Conservation (phyloP, 2,797 vertebrate genomes). For the Acipenser transmontanus region DNA sequence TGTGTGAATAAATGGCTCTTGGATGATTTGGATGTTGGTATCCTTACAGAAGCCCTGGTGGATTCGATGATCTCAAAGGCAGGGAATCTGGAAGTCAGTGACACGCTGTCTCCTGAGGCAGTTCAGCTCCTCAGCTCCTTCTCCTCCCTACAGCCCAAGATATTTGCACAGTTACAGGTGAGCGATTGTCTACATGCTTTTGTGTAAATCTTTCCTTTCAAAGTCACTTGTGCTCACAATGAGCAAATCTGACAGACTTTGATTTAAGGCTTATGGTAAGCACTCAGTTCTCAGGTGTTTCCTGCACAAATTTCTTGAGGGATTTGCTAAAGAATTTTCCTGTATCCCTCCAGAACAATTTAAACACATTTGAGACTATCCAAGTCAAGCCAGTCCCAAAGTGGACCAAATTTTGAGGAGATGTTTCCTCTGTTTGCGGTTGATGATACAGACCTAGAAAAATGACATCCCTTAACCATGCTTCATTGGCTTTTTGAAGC, state of each 20-base stretch:
- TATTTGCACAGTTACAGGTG: constrained; percentile 73
- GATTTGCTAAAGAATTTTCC: no score
- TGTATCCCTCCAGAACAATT: no score
- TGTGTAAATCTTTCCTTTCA: constrained; percentile 15
- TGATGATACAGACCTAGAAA: no score
- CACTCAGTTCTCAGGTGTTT: background rate
- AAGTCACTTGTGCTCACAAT: constrained; percentile 24
- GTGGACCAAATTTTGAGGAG: no score
- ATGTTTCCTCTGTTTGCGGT: background rate
- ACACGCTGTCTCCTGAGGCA: constrained; percentile 52
- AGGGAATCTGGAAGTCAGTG: constrained; percentile 25
- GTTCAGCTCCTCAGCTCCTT: constrained; percentile 61
- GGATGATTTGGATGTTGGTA: no score
- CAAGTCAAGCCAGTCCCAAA: no score
- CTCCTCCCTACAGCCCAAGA: constrained; percentile 66
- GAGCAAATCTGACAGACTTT: background rate
- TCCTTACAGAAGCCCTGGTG: no score
- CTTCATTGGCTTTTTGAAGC: no score
- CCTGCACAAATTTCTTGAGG: background rate
- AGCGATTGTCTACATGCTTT: constrained; percentile 16
- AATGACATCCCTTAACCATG: no score
- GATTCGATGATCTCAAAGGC: constrained; percentile 8
- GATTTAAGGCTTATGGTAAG: background rate
- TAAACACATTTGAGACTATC: no score
- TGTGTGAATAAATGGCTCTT: no score